Evolutionary conservation across 1,140 invertebrate genomes (phyloP).

Genomic region (Conus betulinus): DNA sequence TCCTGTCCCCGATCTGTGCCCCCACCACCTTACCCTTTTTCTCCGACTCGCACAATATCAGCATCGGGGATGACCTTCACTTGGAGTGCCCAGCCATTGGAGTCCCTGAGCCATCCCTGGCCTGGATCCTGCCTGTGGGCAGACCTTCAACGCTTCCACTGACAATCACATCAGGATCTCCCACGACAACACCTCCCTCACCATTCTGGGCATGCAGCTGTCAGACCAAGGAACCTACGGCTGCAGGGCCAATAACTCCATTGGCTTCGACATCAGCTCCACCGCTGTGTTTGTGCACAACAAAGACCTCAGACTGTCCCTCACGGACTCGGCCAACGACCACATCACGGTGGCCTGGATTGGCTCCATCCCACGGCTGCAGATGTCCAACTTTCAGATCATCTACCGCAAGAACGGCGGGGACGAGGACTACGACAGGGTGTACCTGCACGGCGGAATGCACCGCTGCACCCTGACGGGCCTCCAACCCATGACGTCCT

Average conservation of each 20-base stretch:
- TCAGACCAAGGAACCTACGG: slow-evolving; percentile 67
- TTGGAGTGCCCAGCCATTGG: slow-evolving; percentile 76
- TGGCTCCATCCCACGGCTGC: slow-evolving; percentile 72
- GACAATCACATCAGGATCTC: slow-evolving; percentile 60
- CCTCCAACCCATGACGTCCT: slow-evolving; percentile 73
- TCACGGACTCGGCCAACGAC: slow-evolving; percentile 69
- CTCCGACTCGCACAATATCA: slow-evolving; percentile 66
- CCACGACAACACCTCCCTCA: slow-evolving; percentile 67
- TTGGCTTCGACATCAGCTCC: slow-evolving; percentile 68
- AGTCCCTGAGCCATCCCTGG: slow-evolving; percentile 72
- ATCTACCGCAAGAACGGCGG: slow-evolving; percentile 58
- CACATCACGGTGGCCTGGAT: slow-evolving; percentile 77
- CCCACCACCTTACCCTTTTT: slow-evolving; percentile 70
- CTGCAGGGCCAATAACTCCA: slow-evolving; percentile 65
- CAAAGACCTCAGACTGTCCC: slow-evolving; percentile 73
- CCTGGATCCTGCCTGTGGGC: slow-evolving; percentile 76
- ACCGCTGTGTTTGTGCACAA: slow-evolving; percentile 67
- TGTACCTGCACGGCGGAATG: slow-evolving; percentile 59
- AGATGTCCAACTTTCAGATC: slow-evolving; percentile 74
- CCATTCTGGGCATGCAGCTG: slow-evolving; percentile 61
- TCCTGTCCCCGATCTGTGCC: slow-evolving; percentile 67
- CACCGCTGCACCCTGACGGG: slow-evolving; percentile 75
- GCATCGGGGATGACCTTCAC: slow-evolving; percentile 73
- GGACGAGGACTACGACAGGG: slow-evolving; percentile 48
- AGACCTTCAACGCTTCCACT: slow-evolving; percentile 60